These are phyloP conservation scores for Neoseiulus cucumeris DNA, from an alignment of 1,140 invertebrate genomes.

Conservation along the genomic window DNA sequence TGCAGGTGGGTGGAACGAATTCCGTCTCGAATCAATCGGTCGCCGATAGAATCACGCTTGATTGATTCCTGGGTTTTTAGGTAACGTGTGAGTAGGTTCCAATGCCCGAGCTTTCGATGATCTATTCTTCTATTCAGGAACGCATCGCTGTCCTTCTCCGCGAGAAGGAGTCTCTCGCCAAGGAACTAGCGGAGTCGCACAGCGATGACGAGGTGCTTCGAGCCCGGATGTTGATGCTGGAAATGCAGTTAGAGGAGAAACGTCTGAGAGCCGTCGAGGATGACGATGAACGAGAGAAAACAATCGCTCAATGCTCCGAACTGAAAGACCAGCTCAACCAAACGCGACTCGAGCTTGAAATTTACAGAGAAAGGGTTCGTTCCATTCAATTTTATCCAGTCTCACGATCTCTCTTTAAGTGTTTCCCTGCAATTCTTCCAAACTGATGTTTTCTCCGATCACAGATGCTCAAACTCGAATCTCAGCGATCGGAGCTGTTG, in stretches of 20 bases:
- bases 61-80: no score
- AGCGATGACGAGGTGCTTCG: background rate
- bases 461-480: background rate
- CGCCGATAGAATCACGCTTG: no score
- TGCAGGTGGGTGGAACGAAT: constrained; percentile 3
- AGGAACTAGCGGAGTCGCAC: background rate
- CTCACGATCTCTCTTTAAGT: background rate
- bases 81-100: no score
- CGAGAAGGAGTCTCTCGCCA: background rate
- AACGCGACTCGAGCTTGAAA: background rate
- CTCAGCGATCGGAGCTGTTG: background rate
- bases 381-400: background rate
- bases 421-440: background rate
- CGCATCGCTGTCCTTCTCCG: constrained; percentile 1
- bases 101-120: no score
- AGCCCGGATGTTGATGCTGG: background rate
- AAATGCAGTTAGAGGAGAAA: background rate
- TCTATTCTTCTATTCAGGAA: background rate
- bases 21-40: no score
- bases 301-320: background rate
- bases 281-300: background rate
- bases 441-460: background rate
- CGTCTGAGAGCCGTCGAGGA: background rate
- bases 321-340: background rate
- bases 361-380: background rate